These are phyloP conservation scores for Antennarius striatus DNA, from an alignment of 2,113 vertebrate genomes.

Conservation along the genomic window DNA sequence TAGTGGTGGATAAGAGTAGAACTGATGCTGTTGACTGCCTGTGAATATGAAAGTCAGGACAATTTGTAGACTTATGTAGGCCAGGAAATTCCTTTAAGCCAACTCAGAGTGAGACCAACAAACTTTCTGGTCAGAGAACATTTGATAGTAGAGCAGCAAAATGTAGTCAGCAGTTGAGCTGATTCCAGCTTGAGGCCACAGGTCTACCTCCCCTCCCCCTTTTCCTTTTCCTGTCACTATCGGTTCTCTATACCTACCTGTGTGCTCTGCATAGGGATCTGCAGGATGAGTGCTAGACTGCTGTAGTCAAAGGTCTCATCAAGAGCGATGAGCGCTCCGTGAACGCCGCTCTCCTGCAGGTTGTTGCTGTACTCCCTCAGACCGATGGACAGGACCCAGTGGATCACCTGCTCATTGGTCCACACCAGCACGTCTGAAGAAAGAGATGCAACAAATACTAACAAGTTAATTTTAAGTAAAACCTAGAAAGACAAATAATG, in stretches of 20 bases:
- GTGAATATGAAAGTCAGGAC: constrained; percentile 9
- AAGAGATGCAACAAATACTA: constrained; percentile 1
- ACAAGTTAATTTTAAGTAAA: neutral
- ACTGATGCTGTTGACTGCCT: neutral
- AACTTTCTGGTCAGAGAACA: constrained; percentile 16
- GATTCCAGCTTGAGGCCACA: too few relatives aligned
- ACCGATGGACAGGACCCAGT: constrained; percentile 94
- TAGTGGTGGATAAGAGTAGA: neutral
- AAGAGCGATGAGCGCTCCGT: constrained; percentile 89
- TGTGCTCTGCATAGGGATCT: constrained; percentile 97
- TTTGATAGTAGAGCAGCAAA: neutral
- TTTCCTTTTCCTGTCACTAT: too few relatives aligned
- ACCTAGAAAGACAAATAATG: constrained; percentile 16
- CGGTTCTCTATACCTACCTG: constrained; percentile 79
- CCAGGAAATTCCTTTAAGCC: constrained; percentile 13
- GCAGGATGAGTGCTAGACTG: constrained; percentile 91
- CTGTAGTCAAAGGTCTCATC: constrained; percentile 96
- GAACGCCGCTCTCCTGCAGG: constrained; percentile 90
- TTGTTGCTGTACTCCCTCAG: constrained; percentile 91
- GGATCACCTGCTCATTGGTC: constrained; percentile 96
- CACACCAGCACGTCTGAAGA: constrained; percentile 90
- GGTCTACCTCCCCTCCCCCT: too few relatives aligned
- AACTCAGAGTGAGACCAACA: constrained; percentile 10
- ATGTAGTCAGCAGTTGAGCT: too few relatives aligned
- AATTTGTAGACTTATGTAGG: neutral